phyloP scores from a whole-genome alignment of 2,113 vertebrate species.

The Indri indri region DNA sequence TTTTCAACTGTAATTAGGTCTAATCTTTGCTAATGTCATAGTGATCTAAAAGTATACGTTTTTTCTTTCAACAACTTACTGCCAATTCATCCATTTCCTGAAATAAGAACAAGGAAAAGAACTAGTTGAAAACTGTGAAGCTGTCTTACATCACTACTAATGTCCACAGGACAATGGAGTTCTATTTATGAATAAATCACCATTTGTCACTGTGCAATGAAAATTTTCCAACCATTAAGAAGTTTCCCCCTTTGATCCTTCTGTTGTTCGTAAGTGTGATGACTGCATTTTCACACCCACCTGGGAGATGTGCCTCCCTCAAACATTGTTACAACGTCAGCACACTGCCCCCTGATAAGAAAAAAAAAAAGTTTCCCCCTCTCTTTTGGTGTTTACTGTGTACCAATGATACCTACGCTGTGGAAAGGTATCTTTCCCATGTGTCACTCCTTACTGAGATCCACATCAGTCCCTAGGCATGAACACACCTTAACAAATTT shows the following conservation, averaged over 20 bases:
- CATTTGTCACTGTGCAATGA: neutral
- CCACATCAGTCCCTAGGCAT: neutral
- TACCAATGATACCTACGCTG: neutral
- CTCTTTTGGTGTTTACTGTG: neutral
- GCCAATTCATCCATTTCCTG: neutral
- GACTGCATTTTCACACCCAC: too few species aligned
- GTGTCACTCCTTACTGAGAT: neutral
- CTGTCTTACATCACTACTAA: neutral
- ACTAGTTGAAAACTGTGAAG: neutral
- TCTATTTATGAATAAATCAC: neutral
- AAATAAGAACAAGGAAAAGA: neutral
- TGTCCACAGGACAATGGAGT: neutral
- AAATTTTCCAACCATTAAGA: neutral
- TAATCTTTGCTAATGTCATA: constrained; percentile 36
- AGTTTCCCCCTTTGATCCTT: neutral
- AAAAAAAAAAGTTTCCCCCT: too few species aligned
- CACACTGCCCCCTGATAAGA: too few species aligned
- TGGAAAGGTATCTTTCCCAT: neutral
- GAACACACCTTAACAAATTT: neutral
- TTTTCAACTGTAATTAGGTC: constrained; percentile 33
- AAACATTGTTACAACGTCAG: too few species aligned
- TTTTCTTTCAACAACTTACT: constrained; percentile 16
- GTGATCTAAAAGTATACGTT: constrained; percentile 20
- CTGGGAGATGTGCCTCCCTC: too few species aligned
- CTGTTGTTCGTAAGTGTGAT: too few species aligned